Base-by-base conservation (phyloP, 2,797 vertebrate species). In the Gobionotothen gibberifrons region DNA sequence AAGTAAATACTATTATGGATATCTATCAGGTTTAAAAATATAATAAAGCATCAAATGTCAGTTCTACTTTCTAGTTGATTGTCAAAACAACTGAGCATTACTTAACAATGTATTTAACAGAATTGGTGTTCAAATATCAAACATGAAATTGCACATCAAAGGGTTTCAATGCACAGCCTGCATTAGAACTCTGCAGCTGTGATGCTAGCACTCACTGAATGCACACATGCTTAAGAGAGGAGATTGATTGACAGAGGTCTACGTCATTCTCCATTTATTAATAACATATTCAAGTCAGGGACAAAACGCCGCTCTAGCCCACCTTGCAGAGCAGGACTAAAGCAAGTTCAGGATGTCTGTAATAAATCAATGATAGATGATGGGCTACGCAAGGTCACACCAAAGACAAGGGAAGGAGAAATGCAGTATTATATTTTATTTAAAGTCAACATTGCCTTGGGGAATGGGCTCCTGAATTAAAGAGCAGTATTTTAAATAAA, bases 301-400 rank as follows among this genome's bases (percentile, higher is more conserved):
- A 62, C 76, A 57, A 65, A 65, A 59, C 7, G 40, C 39, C 42
- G 26, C 48, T 40, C n/a, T 9, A 8, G 58, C 42, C 32, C 32
- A 46, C 22, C 53, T 71, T 64, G 53, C 72, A 78, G 75, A 72
- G 51, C 0, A 6, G 47, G 36, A 63, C 17, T 49, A 39, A 68
- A 67, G 32, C 51, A 59, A 4, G 3, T 52, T 47, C 21, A 68
- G 8, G 39, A 74, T 48, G 75, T 69, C 61, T 56, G 22, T 43
- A 58, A 66, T 58, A 12, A 47, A 26, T 32, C 54, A 66, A 56
- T 82, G 84, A 90, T 81, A 71, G 83, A 88, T 87, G 82, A 73
- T 3, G 1, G 19, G 40, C 2, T 5, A n/a, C 43, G 26, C 67
- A 84, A 82, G 84, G 83, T 83, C 76, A 64, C 55, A 54, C 42